Evolutionary conservation across 2,888 invertebrate species (phyloP).

Genomic region (Sphecodes monilicornis): DNA sequence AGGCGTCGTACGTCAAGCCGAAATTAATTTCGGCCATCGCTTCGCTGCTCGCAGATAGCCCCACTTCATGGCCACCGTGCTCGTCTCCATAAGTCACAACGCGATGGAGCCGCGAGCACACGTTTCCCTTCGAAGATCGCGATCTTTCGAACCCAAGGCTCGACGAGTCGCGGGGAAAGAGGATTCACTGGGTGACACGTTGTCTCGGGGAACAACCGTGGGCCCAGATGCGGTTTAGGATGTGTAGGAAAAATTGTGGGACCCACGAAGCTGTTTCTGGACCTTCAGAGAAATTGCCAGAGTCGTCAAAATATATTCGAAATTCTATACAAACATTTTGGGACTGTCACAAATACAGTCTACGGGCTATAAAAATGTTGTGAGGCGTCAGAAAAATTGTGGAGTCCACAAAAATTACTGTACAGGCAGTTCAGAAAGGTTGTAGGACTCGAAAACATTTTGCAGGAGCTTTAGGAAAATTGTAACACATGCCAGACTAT

Average conservation of each 20-base stretch:
- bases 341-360: too few species aligned
- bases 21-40: conserved; percentile 80
- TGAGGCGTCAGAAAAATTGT: too few species aligned
- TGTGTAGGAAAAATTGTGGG: not conserved
- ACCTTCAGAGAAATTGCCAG: not conserved
- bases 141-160: not conserved
- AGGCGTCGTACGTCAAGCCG: conserved; percentile 80
- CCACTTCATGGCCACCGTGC: not conserved
- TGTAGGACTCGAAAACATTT: too few species aligned
- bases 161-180: not conserved
- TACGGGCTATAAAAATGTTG: too few species aligned
- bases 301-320: too few species aligned
- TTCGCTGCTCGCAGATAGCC: conserved; percentile 8
- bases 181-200: not conserved
- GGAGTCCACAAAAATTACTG: not conserved
- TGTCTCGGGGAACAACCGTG: too few species aligned
- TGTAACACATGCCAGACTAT: too few species aligned
- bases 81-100: conserved; percentile 13
- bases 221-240: not conserved
- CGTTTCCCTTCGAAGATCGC: not conserved
- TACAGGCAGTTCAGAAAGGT: too few species aligned
- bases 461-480: too few species aligned
- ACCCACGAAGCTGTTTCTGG: not conserved
- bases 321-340: too few species aligned
- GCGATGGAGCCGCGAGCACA: not conserved